Evolutionary conservation across 2,888 invertebrate species (phyloP), one percentile per base, ranked within the genome.

Genomic region (Linnaemya vulpina): DNA sequence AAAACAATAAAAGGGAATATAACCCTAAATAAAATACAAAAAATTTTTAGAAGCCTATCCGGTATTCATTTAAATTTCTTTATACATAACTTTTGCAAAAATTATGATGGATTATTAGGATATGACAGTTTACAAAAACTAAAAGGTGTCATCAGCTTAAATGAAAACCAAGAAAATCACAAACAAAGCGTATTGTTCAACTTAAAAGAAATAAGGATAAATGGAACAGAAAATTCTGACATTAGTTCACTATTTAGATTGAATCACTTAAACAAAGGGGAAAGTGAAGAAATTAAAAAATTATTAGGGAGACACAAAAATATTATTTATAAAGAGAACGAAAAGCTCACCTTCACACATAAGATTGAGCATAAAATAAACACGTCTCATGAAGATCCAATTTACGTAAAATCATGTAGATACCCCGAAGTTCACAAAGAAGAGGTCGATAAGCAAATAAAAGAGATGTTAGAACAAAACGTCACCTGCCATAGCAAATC

Each of bases 51-150:
- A 38, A 38, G 30, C 7, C n/a, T 17, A 4, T 55, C 13, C 15
- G 38, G 25, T 3, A 11, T 55, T 55, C 25, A 22, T 10, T 46
- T 46, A 30, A 43, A 15, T 40, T 60, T 71, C 40, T 71, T 25
- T 46, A 10, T 46, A 3, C 51, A 22, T n/a, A 38, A 43, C 10
- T 55, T 70, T 55, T 15, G 25, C 22, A 7, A 55, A 3, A 70
- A 55, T n/a, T 43, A 70, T 43, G 40, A 35, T 17, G 55, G 70
- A 15, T 22, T 70, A 38, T 38, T 70, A 15, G 40, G 40, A 8
- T 53, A 38, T 55, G 58, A 40, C 53, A 55, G 15, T 55, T 55
- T 70, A 55, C n/a, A 20, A 10, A 55, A 70, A 70, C 38, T 70
- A 3, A 58, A 17, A 30, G 71, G 58, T 13, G n/a, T 30, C 11